Evolutionary conservation across 2,888 invertebrate genomes (phyloP).

Genomic region (Thalpophila matura): DNA sequence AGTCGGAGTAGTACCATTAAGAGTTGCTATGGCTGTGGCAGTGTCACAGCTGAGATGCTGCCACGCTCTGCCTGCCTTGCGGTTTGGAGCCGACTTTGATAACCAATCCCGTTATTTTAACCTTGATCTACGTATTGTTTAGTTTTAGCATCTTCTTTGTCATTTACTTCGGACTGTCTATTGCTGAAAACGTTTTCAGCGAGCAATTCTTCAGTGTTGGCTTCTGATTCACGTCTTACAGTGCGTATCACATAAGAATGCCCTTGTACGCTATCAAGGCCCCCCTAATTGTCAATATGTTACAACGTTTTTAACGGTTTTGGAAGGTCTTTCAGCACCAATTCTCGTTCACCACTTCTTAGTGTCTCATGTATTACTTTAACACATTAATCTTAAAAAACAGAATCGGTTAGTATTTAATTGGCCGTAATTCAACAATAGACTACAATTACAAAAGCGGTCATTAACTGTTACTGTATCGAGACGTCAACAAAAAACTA

Average conservation of each 20-base stretch:
- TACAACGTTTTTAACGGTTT: no score
- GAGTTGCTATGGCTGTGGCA: no score
- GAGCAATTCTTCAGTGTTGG: no score
- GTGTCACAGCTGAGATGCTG: constrained; percentile 53
- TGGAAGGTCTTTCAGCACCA: no score
- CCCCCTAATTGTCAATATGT: no score
- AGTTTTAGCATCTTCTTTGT: not conserved
- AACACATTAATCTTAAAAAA: not conserved
- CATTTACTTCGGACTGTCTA: no score
- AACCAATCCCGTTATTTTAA: constrained; percentile 38
- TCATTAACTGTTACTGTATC: not conserved
- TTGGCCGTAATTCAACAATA: constrained; percentile 19
- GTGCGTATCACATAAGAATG: no score
- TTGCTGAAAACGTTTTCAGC: no score
- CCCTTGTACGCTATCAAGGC: no score
- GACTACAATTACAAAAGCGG: constrained; percentile 18
- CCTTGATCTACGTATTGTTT: not conserved
- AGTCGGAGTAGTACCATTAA: not conserved
- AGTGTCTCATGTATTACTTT: no score
- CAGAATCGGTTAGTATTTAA: not conserved
- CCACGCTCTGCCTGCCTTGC: constrained; percentile 57
- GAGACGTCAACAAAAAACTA: constrained; percentile 8
- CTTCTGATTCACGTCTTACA: no score
- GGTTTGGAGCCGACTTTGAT: constrained; percentile 21
- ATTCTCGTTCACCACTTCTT: no score